Evolutionary conservation across 2,888 invertebrate species (phyloP), one percentile per base, ranked within the genome.

Genomic region (Pyrrhosoma nymphula): DNA sequence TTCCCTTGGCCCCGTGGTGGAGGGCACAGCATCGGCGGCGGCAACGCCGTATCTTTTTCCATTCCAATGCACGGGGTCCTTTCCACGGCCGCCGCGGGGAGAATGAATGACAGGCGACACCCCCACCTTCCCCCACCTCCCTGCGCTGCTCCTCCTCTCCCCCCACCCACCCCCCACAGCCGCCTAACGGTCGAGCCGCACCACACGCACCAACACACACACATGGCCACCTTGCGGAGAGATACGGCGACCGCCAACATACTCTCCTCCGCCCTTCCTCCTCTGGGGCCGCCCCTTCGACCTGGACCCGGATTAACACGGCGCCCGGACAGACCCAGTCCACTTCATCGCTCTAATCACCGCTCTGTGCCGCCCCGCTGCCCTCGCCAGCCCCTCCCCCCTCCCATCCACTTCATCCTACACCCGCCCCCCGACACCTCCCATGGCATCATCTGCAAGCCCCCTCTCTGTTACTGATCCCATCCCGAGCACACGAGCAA

Each of bases 261-360:
- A 47, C 47, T 47, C 39, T 26, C 55, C 88, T 4, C 69, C 69
- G 16, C 69, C 39, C 47, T 47, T 47, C 47, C 4, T 47, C 47
- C 47, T 47, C 47, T 8, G 55, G 26, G 12, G 47, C 18, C 55
- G 18, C 26, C 26, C 89, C n/a, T 26, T n/a, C 55, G 39, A 23
- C 56, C 89, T 89, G 26, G 26, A n/a, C 89, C 55, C 89, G 89
- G 89, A 56, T 56, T 89, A 89, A 89, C 89, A 89, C 89, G 89
- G 56, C 56, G 26, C 89, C n/a, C 89, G 26, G 89, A 55, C 55
- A 16, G n/a, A 89, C 89, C 55, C 89, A 55, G 35, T 89, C 56
- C 89, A 89, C 89, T 89, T 89, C 89, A 89, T 89, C 89, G 89
- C 89, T 55, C 89, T 89, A 89, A 89, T 89, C 89, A 89, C 89